Percentiles rank a stretch among this genome's conserved stretches.
Conservation (phyloP, 2,113 vertebrate genomes). For the Catharus bicknelli region DNA sequence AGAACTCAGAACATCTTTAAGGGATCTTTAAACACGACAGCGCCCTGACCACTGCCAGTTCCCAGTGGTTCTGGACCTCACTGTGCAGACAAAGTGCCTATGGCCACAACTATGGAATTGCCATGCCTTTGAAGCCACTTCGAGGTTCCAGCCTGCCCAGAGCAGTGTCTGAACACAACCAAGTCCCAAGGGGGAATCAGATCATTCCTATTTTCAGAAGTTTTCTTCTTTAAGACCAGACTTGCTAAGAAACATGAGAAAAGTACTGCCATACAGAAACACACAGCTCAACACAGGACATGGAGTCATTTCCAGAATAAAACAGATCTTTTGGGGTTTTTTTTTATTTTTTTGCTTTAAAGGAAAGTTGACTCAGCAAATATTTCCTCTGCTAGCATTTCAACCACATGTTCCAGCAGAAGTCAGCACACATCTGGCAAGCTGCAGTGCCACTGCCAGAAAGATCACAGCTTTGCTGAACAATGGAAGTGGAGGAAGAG, state of each 20-base stretch:
- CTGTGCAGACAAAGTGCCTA: neutral
- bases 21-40: neutral
- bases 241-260: neutral
- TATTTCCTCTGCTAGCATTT: slow-evolving; percentile 26
- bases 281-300: neutral
- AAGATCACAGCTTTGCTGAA: neutral
- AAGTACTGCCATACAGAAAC: neutral
- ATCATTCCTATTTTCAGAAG: neutral
- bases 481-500: neutral
- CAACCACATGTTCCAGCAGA: slow-evolving; percentile 33
- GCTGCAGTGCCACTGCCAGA: neutral
- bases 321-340: neutral
- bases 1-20: neutral
- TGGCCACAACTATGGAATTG: neutral
- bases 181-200: neutral
- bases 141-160: neutral
- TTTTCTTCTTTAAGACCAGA: neutral
- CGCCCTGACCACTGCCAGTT: neutral
- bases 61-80: neutral
- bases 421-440: slow-evolving; percentile 3
- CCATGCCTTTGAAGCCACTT: neutral
- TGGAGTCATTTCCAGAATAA: neutral
- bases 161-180: neutral
- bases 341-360: neutral
- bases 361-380: slow-evolving; percentile 59